Evolutionary conservation across 2,113 vertebrate species (phyloP), one percentile per base, ranked within the genome.

Genomic region (Zingel zingel): DNA sequence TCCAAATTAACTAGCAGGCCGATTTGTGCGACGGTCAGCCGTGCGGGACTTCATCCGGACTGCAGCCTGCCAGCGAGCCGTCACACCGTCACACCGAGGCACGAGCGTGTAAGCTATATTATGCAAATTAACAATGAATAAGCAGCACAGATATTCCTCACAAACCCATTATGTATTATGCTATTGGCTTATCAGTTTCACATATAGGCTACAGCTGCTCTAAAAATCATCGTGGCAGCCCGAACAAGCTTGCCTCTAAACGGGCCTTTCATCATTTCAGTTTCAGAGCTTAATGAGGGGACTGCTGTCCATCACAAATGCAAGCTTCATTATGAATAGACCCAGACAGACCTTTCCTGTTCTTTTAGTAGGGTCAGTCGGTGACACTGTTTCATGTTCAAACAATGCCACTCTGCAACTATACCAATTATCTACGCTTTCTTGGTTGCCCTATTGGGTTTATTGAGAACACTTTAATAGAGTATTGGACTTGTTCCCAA

Each of bases 1-100:
- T 77, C 78, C 88, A 74, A 84, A 48, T 67, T 58, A 53, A 71
- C 12, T 77, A 69, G 3, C 67, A 5, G 70, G 54, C 71, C 69
- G 76, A 19, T 21, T 8, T 59, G 27, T 65, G 7, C 39, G 45
- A 16, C 74, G n/a, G 45, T 69, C 66, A 56, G 47, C 58, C 25
- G 61, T 23, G 59, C n/a, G 65, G 39, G 45, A 59, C 47, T 77
- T 33, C 72, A 61, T 66, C 62, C 57, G 54, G 13, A 78, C 77
- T 47, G 78, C 72, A 69, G 56, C 50, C 67, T 58, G 76, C n/a
- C 81, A 36, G 68, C 18, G 36, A 27, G 62, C 68, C 33, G 61
- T 30, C 54, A 36, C 74, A 16, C 64, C 19, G 53, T 76, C 66
- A 25, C 30, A 18, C 68, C 12, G 70, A 45, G 15, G 14, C 36